Percentiles rank a stretch among this genome's conserved stretches.
Conservation (phyloP, 2,888 invertebrate genomes). For the Diaperis boleti region DNA sequence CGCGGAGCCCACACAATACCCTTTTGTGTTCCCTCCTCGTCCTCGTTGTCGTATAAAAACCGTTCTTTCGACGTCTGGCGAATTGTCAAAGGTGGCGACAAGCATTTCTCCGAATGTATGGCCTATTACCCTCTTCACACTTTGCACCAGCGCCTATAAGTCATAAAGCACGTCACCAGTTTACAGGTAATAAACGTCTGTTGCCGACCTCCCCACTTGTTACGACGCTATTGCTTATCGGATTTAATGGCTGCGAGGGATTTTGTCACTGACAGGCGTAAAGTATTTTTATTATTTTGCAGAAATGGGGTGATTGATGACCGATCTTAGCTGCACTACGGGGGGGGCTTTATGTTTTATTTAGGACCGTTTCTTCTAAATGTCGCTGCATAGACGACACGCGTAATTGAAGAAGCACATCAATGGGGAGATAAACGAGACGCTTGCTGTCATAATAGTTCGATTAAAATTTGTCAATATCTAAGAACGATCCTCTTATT, state of each 20-base stretch:
- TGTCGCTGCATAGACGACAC: background rate
- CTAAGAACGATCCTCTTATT: too few species aligned
- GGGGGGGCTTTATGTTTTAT: background rate
- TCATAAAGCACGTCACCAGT: slow-evolving; percentile 41
- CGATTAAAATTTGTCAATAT: too few species aligned
- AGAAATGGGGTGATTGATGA: slow-evolving; percentile 19
- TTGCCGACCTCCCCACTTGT: slow-evolving; percentile 37
- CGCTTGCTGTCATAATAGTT: too few species aligned
- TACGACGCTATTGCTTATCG: slow-evolving; percentile 39
- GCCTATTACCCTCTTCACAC: slow-evolving; percentile 42
- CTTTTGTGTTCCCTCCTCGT: too few species aligned
- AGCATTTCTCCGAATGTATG: slow-evolving; percentile 32
- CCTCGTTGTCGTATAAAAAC: background rate
- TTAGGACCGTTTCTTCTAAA: background rate
- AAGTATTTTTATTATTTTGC: slow-evolving; percentile 30
- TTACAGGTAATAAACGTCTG: slow-evolving; percentile 43
- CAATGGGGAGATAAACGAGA: too few species aligned
- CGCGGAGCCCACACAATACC: too few species aligned
- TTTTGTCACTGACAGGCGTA: slow-evolving; percentile 31
- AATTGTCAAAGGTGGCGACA: slow-evolving; percentile 26
- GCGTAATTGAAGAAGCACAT: too few species aligned
- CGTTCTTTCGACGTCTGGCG: background rate
- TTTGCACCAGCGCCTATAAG: slow-evolving; percentile 39
- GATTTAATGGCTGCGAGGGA: slow-evolving; percentile 33
- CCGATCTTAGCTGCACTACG: background rate